phyloP scores from a whole-genome alignment of 2,797 vertebrate species.

The Buceros bicornis region DNA sequence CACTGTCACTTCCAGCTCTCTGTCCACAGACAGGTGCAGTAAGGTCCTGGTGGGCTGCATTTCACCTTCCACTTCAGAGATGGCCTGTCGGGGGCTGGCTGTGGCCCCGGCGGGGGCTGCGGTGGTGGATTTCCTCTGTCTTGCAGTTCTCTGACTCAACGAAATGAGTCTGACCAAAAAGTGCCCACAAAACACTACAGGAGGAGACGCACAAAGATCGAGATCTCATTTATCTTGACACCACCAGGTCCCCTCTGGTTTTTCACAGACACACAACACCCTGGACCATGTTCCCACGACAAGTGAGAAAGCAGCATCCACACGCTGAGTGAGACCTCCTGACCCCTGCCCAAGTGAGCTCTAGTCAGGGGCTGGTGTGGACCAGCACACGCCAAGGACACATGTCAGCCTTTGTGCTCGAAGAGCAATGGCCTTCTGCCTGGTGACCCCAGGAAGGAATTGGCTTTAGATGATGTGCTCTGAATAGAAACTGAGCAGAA shows the following conservation, averaged over 20 bases:
- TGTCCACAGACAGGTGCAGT: accelerated
- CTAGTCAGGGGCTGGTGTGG: accelerated
- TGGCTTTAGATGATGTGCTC: neutral
- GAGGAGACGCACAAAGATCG: neutral
- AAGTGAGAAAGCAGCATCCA: neutral
- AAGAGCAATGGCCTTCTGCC: neutral
- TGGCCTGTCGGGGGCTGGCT: accelerated
- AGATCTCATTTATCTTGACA: neutral
- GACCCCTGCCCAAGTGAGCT: neutral
- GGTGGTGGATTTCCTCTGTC: neutral
- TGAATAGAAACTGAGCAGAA: constrained; percentile 23
- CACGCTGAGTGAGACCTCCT: accelerated
- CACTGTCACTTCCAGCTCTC: neutral
- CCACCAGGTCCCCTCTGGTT: accelerated
- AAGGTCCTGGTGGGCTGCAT: neutral
- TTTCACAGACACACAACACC: accelerated
- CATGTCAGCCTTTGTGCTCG: neutral
- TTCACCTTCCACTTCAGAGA: neutral
- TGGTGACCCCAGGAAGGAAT: neutral
- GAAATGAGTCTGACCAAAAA: neutral
- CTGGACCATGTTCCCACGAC: neutral
- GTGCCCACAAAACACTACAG: neutral
- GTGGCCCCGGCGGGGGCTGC: accelerated
- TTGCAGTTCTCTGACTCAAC: accelerated
- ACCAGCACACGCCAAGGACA: neutral